Conservation (phyloP, 2,888 invertebrate genomes). For the Nemoura dubitans region DNA sequence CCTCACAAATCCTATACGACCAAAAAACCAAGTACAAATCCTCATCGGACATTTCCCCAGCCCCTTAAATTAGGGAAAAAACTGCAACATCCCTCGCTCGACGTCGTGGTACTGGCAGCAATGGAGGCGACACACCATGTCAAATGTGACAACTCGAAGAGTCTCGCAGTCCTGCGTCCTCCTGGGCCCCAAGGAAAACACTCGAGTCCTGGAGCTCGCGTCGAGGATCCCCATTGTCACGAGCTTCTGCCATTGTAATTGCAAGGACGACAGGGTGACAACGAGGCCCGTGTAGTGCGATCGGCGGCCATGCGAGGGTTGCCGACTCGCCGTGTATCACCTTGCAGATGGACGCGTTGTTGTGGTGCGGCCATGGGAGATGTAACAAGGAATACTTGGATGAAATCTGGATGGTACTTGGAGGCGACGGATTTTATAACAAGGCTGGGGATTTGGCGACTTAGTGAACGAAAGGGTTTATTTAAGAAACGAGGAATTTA, state of each 20-base stretch:
- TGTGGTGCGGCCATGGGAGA: background rate
- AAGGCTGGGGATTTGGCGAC: background rate
- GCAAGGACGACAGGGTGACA: constrained; percentile 8
- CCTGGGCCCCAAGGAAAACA: constrained; percentile 43
- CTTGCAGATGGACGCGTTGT: background rate
- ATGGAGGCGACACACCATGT: constrained; percentile 32
- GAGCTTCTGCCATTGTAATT: constrained; percentile 37
- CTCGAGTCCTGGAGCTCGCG: constrained; percentile 34
- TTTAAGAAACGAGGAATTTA: no score
- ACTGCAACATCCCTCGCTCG: background rate
- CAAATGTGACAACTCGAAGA: constrained; percentile 43
- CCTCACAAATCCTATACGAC: background rate
- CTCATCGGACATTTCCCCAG: background rate
- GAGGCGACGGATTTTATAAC: background rate
- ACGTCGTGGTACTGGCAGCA: background rate
- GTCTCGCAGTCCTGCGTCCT: constrained; percentile 1
- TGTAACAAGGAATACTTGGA: background rate
- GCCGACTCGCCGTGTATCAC: background rate
- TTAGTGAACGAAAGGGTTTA: background rate
- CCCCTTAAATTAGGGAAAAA: background rate
- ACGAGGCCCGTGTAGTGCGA: background rate
- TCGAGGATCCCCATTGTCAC: constrained; percentile 37
- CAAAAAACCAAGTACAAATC: background rate
- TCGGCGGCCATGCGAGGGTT: background rate
- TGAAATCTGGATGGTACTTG: background rate